Base-by-base conservation (phyloP, 2,113 vertebrate species). In the Sclerurus mexicanus region DNA sequence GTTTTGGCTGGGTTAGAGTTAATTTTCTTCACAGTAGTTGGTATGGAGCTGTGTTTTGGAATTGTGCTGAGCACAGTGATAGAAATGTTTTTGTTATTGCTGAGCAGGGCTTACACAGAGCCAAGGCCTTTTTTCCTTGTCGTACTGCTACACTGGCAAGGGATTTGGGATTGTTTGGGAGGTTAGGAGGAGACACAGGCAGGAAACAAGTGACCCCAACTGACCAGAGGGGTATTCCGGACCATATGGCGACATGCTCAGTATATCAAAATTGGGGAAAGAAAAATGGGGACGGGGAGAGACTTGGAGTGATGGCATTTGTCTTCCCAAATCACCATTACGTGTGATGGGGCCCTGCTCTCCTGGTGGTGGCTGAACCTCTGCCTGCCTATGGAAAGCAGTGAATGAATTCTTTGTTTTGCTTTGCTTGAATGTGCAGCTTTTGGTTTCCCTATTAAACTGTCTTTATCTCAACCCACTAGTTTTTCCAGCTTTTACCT, bases 241-340 rank as follows among this genome's bases (percentile, higher is more conserved):
- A 0, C 20, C 19, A 0, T 21, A 4, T 14, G 7, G 2, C 20
- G 22, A 24, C 33, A 3, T 24, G 28, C 23, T n/a, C 28, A 52
- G 19, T 17, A 24, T 5, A 4, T 53, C 22, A 39, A 40, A 39
- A 1, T 30, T 12, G 4, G 7, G 21, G 12, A 37, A 39, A 76
- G 35, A 2, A 81, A 24, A 23, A 37, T 14, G 14, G 31, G 37
- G 22, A 27, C 9, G 9, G 14, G 15, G 16, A 12, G 49, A 20
- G 19, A 6, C 44, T n/a, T 74, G 5, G 10, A 58, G 18, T 9
- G 27, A 27, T 58, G 59, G 5, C 2, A 2, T 74, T 73, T 42
- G 28, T 64, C 37, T 44, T 59, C 28, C 37, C 15, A 74, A 67
- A 28, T 12, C 49, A 12, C 44, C 42, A 10, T 33, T 66, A 16